phyloP scores from a whole-genome alignment of 2,113 vertebrate species.

The Cyphomyrus discorhynchus region DNA sequence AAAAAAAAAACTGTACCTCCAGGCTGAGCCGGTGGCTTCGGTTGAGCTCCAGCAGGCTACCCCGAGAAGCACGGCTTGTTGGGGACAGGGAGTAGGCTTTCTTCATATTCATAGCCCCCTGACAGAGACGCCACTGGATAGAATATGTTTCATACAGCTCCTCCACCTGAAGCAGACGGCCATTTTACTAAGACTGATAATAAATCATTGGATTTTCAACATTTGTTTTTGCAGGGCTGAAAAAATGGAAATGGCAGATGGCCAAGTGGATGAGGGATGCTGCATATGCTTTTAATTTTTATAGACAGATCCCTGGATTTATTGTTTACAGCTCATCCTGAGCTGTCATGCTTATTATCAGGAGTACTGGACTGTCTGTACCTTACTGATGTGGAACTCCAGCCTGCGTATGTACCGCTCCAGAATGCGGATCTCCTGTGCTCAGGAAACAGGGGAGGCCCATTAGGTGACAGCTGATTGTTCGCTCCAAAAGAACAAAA shows the following conservation, averaged over 20 bases:
- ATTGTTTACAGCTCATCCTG: not conserved
- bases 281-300: not conserved
- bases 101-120: slow-evolving; percentile 88
- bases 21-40: slow-evolving; percentile 79
- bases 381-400: slow-evolving; percentile 96
- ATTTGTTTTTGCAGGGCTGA: not conserved
- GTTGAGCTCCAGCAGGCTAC: slow-evolving; percentile 83
- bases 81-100: slow-evolving; percentile 77
- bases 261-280: not conserved
- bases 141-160: slow-evolving; percentile 90
- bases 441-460: not conserved
- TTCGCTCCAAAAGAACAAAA: not conserved
- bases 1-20: slow-evolving; percentile 61
- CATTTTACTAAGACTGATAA: not conserved
- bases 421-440: slow-evolving; percentile 80
- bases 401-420: slow-evolving; percentile 83
- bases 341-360: not conserved
- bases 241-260: not conserved
- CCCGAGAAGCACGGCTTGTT: slow-evolving; percentile 76
- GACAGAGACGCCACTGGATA: slow-evolving; percentile 81
- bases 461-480: not conserved
- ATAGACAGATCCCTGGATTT: not conserved
- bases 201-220: not conserved
- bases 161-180: slow-evolving; percentile 67
- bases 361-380: slow-evolving; percentile 36